Conservation (phyloP, 2,113 vertebrate species). For the Amphilophus citrinellus region DNA sequence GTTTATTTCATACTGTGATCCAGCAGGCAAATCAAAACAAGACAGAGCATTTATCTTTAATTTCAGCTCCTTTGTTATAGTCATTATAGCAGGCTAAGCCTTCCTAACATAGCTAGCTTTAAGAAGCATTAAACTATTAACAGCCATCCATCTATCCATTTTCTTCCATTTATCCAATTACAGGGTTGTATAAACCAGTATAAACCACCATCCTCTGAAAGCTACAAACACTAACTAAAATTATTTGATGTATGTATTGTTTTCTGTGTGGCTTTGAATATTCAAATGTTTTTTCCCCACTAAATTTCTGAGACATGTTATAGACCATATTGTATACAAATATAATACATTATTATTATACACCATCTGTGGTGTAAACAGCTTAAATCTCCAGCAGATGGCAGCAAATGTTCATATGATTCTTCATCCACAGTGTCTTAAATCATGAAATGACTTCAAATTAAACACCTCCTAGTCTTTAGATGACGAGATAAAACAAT, state of each 20-base stretch:
- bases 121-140: neutral
- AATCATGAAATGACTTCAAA: neutral
- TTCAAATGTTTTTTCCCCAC: neutral
- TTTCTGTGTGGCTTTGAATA: neutral
- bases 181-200: neutral
- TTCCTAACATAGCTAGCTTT: neutral
- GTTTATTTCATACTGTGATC: no score
- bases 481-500: neutral
- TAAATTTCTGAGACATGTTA: neutral
- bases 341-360: accelerated
- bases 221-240: neutral
- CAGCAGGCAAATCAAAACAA: no score
- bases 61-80: no score
- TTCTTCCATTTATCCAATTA: no score
- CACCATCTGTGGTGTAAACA: neutral
- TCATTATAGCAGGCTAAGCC: no score
- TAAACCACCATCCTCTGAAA: neutral
- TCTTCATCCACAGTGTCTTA: neutral
- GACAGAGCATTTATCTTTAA: no score
- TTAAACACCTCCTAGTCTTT: neutral
- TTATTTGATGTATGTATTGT: neutral
- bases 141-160: no score
- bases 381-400: neutral
- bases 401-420: neutral
- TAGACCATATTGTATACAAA: neutral